phyloP scores from a whole-genome alignment of 2,797 vertebrate species.

The Molossus alvarezi region DNA sequence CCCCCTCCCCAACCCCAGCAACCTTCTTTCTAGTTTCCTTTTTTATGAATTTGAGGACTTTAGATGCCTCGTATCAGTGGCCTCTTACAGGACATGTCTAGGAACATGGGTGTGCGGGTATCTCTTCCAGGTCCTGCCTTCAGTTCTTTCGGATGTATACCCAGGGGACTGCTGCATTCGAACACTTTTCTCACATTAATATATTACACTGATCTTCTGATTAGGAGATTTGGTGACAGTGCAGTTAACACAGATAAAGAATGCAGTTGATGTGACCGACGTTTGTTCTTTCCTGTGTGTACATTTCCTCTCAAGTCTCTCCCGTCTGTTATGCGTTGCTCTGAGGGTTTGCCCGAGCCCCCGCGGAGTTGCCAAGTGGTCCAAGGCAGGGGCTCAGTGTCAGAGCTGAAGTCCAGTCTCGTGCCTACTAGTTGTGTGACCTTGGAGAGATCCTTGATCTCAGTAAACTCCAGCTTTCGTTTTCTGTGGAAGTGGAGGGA shows the following conservation, averaged over 20 bases:
- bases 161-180: background rate
- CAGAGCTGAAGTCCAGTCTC: background rate
- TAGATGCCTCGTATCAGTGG: background rate
- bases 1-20: background rate
- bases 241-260: background rate
- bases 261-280: slow-evolving; percentile 20
- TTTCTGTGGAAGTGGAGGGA: background rate
- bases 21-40: background rate
- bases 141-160: background rate
- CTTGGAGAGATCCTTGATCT: slow-evolving; percentile 37
- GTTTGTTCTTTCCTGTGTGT: slow-evolving; percentile 23
- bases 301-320: background rate
- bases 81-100: background rate
- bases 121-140: background rate
- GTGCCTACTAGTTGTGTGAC: background rate
- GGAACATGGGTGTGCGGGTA: background rate
- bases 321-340: background rate
- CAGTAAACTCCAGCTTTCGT: background rate
- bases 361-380: background rate
- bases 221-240: slow-evolving; percentile 5
- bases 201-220: background rate
- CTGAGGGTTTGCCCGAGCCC: background rate
- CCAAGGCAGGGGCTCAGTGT: background rate
- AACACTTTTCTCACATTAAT: background rate
- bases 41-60: background rate